Evolutionary conservation across 2,797 vertebrate species (phyloP), one percentile per base, ranked within the genome.

Genomic region (Darevskia mixta): DNA sequence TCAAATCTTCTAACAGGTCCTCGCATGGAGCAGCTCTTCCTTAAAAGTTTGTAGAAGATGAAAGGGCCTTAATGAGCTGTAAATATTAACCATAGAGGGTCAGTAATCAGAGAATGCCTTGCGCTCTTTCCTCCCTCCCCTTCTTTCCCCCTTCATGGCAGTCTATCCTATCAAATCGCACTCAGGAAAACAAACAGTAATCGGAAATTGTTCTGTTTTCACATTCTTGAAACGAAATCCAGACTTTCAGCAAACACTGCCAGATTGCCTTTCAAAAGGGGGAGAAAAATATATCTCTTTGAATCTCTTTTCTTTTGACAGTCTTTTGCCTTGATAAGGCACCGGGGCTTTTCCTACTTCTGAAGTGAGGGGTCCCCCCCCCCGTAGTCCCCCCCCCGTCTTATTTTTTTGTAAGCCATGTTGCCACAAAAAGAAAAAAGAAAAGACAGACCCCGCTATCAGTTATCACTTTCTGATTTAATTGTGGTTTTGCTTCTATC

Each of bases 141-240:
- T 49, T 49, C 90, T 89, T 89, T 41, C 5, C 41, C 78, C 78
- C 90, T 91, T 89, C 58, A 11, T 90, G 88, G 85, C 1, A 92
- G 69, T 66, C 41, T 90, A 91, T 92, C 93, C 43, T 82, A 94
- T 95, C 87, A 90, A 92, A 88, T 88, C 38, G 27, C 5, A 58
- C 6, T 45, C 17, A 1, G 3, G 67, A 90, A 92, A 91, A 41
- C 32, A 94, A 92, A 86, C 45, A 88, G 43, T 72, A 82, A 88
- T 2, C 20, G 87, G 86, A 91, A 92, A 88, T 69, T 32, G 1
- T 87, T 95, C 41, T 84, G 43, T 86, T 90, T 58, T 92, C 67
- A 41, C 9, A 89, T 27, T 45, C 76, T 79, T 81, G 73, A 92
- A 94, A 86, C 90, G 35, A 66, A 88, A 85, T 20, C 4, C 45